These are phyloP conservation scores for Melanerpes aurifrons DNA, from an alignment of 2,113 vertebrate genomes.

Conservation along the genomic window DNA sequence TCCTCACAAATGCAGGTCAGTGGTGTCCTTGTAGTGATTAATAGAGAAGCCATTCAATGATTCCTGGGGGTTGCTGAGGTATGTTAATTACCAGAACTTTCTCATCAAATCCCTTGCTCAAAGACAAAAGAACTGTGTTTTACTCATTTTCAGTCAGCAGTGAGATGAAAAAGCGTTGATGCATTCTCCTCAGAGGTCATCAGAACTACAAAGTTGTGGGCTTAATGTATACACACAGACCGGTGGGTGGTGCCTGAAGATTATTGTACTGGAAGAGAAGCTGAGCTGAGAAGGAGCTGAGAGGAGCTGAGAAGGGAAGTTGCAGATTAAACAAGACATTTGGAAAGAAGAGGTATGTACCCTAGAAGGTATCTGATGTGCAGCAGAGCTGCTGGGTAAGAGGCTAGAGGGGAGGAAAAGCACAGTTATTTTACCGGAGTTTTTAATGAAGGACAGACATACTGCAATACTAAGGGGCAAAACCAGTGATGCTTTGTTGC, in stretches of 20 bases:
- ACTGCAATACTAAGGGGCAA: background rate
- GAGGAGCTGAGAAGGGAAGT: background rate
- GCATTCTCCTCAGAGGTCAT: slow-evolving; percentile 7
- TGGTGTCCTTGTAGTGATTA: background rate
- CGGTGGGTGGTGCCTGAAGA: background rate
- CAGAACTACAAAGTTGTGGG: background rate
- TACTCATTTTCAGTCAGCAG: background rate
- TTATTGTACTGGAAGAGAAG: background rate
- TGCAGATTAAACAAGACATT: slow-evolving; percentile 20
- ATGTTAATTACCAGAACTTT: slow-evolving; percentile 20
- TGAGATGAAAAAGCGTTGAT: slow-evolving; percentile 53
- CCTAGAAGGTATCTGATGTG: background rate
- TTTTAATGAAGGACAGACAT: background rate
- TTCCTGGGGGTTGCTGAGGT: background rate
- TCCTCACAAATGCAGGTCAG: background rate
- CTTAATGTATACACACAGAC: background rate
- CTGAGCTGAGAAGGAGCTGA: background rate
- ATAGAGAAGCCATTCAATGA: slow-evolving; percentile 21
- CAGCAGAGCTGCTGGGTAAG: slow-evolving; percentile 11
- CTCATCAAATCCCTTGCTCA: background rate
- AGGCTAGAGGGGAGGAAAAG: background rate
- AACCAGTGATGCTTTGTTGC: background rate
- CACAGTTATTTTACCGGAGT: background rate
- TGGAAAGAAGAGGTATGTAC: background rate
- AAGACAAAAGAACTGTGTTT: slow-evolving; percentile 10